Evolutionary conservation across 2,888 invertebrate species (phyloP).

Genomic region (Phortica okadai): DNA sequence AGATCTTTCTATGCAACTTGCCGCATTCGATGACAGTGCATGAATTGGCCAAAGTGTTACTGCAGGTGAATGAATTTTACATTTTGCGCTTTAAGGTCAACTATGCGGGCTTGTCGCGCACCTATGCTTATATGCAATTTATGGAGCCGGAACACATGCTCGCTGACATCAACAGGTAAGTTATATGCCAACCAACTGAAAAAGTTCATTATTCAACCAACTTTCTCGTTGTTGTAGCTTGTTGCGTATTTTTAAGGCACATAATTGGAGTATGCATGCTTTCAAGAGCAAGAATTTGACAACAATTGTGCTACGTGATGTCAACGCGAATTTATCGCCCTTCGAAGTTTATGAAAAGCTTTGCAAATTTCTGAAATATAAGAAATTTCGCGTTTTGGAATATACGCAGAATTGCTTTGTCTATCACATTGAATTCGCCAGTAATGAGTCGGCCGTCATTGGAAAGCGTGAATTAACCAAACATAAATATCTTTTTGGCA

Average conservation of each 20-base stretch:
- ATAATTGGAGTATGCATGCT: constrained; percentile 19
- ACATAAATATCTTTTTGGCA: too few relatives aligned
- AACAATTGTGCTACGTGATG: constrained; percentile 51
- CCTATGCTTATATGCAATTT: constrained; percentile 71
- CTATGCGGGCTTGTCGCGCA: constrained; percentile 59
- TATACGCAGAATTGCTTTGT: constrained; percentile 40
- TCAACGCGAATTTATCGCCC: constrained; percentile 44
- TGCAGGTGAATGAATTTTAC: constrained; percentile 64
- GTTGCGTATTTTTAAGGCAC: not conserved
- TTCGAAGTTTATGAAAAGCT: constrained; percentile 53
- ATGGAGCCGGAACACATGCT: constrained; percentile 42
- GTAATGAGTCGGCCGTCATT: constrained; percentile 64
- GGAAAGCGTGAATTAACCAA: constrained; percentile 37
- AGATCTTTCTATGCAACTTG: constrained; percentile 60
- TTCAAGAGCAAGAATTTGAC: constrained; percentile 61
- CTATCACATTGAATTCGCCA: constrained; percentile 63
- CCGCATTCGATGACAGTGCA: constrained; percentile 43
- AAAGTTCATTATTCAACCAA: not conserved
- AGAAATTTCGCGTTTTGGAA: constrained; percentile 55
- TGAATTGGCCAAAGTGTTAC: constrained; percentile 55
- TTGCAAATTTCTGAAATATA: constrained; percentile 47
- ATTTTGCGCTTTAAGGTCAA: constrained; percentile 67
- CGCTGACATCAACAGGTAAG: not conserved
- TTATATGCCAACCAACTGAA: too few relatives aligned
- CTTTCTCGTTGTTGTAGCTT: not conserved